Evolutionary conservation across 2,888 invertebrate species (phyloP).

Genomic region (Pheosia tremula): DNA sequence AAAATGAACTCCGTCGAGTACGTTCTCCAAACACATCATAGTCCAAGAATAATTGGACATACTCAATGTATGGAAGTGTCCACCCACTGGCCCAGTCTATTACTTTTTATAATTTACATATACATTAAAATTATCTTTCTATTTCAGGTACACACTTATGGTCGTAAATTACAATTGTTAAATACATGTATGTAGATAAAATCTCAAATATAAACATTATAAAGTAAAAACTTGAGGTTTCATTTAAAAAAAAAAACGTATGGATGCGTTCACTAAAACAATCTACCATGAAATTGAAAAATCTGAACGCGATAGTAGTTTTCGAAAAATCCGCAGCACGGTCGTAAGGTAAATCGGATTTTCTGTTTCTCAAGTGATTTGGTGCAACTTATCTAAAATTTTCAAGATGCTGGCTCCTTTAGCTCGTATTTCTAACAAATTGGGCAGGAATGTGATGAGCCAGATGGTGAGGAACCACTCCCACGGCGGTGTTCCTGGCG

Average conservation of each 20-base stretch:
- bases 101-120: neutral
- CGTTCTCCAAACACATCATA: too few species aligned
- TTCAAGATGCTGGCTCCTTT: constrained; percentile 70
- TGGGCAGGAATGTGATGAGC: constrained; percentile 75
- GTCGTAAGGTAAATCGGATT: constrained; percentile 40
- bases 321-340: constrained; percentile 36
- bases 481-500: constrained; percentile 76
- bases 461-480: constrained; percentile 72
- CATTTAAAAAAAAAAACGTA: constrained; percentile 23
- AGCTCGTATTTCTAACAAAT: constrained; percentile 67
- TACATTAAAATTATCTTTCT: constrained; percentile 7
- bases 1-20: too few species aligned
- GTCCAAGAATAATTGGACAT: too few species aligned
- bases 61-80: too few species aligned
- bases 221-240: constrained; percentile 33
- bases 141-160: constrained; percentile 25
- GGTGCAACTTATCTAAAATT: constrained; percentile 26
- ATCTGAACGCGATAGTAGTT: constrained; percentile 60
- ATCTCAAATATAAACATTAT: constrained; percentile 37
- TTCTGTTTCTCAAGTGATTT: constrained; percentile 38
- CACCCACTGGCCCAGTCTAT: too few species aligned
- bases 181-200: constrained; percentile 35
- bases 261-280: constrained; percentile 50
- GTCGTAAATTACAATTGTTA: constrained; percentile 13
- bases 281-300: constrained; percentile 36